Percentiles rank a stretch among this genome's conserved stretches.
Evolutionary conservation across 2,888 invertebrate genomes (phyloP).

Genomic region (Entomobrya proxima): DNA sequence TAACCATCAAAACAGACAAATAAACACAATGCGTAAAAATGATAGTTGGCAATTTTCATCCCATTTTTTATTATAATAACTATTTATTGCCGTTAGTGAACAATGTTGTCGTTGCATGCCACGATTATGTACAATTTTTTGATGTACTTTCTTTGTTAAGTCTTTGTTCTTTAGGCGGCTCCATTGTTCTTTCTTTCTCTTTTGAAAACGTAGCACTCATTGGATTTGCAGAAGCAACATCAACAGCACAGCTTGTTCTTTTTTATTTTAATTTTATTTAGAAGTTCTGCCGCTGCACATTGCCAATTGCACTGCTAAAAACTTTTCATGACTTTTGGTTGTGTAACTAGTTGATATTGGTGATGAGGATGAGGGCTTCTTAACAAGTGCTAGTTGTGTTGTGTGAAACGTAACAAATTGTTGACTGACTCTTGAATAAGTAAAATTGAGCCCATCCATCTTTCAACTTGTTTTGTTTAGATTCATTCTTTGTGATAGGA

Average conservation of each 20-base stretch:
- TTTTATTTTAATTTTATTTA: not conserved
- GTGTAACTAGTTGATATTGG: not conserved
- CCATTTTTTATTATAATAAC: slow-evolving; percentile 7
- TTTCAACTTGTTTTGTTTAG: slow-evolving; percentile 4
- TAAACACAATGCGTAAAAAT: not conserved
- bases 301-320: not conserved
- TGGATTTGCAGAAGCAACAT: not conserved
- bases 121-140: not conserved
- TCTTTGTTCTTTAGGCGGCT: slow-evolving; percentile 24
- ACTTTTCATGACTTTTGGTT: too few species aligned
- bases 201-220: not conserved
- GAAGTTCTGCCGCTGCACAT: not conserved
- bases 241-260: slow-evolving; percentile 11
- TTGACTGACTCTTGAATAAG: slow-evolving; percentile 16
- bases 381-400: not conserved
- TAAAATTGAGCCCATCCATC: slow-evolving; percentile 40
- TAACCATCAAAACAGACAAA: not conserved
- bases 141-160: too few species aligned
- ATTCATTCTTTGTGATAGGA: not conserved
- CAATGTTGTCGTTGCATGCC: slow-evolving; percentile 21
- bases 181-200: slow-evolving; percentile 34
- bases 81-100: slow-evolving; percentile 28
- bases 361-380: not conserved
- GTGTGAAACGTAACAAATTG: slow-evolving; percentile 23
- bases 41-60: slow-evolving; percentile 37